Conservation (phyloP, 2,113 vertebrate genomes). For the Callithrix jacchus region DNA sequence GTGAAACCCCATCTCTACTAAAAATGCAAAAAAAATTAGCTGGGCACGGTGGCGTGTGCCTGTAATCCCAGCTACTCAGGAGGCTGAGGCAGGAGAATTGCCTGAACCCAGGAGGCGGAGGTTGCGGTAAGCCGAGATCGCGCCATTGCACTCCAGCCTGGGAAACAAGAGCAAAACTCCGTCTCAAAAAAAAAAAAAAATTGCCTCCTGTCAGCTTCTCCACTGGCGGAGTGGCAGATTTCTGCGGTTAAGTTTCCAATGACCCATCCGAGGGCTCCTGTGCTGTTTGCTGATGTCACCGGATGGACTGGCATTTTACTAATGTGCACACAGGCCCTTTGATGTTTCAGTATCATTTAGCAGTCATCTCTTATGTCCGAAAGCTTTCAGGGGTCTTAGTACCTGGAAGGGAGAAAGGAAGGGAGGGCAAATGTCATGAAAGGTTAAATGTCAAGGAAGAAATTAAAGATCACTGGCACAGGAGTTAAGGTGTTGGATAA, state of each 20-base stretch:
- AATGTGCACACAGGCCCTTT: not conserved
- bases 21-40: too few relatives aligned
- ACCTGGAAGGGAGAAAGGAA: not conserved
- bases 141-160: too few relatives aligned
- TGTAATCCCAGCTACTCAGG: too few relatives aligned
- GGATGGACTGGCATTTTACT: not conserved
- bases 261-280: not conserved
- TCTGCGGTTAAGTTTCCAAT: not conserved
- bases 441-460: not conserved
- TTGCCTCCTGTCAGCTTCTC: not conserved
- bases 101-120: too few relatives aligned
- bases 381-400: too few relatives aligned
- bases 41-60: too few relatives aligned
- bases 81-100: too few relatives aligned
- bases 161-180: too few relatives aligned
- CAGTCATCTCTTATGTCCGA: not conserved
- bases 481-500: not conserved
- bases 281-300: not conserved
- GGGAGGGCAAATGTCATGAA: not conserved
- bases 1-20: too few relatives aligned
- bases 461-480: not conserved
- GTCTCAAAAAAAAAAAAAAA: too few relatives aligned
- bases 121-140: too few relatives aligned
- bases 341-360: not conserved
- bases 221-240: fast-evolving